Conservation (phyloP, 2,797 vertebrate species). For the Staurois parvus region DNA sequence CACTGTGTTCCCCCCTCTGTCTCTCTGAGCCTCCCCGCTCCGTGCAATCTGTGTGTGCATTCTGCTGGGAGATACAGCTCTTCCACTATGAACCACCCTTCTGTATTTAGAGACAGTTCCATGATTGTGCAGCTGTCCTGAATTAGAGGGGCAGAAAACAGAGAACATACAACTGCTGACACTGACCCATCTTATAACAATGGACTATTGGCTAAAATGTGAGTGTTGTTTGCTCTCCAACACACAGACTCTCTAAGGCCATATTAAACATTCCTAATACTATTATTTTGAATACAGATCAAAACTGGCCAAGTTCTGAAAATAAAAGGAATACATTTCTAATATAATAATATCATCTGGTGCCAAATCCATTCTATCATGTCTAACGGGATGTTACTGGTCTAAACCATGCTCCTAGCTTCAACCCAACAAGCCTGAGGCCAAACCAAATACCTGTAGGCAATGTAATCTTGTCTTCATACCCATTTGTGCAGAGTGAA, state of each 20-base stretch:
- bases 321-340: too few species aligned
- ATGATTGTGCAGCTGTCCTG: constrained; percentile 29
- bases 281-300: neutral
- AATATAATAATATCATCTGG: neutral
- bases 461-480: neutral
- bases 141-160: neutral
- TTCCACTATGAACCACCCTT: constrained; percentile 11
- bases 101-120: constrained; percentile 21
- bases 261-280: neutral
- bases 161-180: neutral
- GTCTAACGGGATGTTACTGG: neutral
- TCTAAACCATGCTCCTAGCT: neutral
- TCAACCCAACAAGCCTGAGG: neutral
- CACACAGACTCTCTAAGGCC: neutral
- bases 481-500: too few species aligned
- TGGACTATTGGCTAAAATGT: neutral
- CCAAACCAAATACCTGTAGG: neutral
- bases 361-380: neutral
- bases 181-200: neutral
- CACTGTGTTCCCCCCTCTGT: constrained; percentile 6
- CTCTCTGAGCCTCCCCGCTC: constrained; percentile 26
- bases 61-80: constrained; percentile 30
- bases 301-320: neutral
- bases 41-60: constrained; percentile 49
- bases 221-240: neutral